phyloP scores from a whole-genome alignment of 2,797 vertebrate species.

The Acridotheres tristis region DNA sequence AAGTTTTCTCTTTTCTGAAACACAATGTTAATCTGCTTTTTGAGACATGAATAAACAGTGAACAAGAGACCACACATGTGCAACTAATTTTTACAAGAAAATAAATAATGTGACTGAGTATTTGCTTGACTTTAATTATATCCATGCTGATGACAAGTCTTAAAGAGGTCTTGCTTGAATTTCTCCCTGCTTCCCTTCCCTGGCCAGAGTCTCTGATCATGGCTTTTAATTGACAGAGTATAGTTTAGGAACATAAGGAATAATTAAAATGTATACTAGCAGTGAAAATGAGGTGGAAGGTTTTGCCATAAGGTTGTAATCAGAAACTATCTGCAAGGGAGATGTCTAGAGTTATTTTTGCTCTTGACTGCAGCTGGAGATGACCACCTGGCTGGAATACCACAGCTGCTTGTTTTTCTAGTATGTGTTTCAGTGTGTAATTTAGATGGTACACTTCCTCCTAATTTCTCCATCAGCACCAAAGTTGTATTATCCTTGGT shows the following conservation, averaged over 20 bases:
- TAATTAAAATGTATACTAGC: conserved; percentile 1
- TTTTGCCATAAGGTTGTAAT: conserved; percentile 24
- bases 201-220: neutral
- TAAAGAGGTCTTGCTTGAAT: neutral
- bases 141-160: neutral
- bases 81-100: neutral
- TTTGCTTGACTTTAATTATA: neutral
- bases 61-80: neutral
- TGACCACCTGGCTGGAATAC: conserved; percentile 47
- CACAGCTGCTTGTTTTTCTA: conserved; percentile 50
- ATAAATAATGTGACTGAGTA: neutral
- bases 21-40: neutral
- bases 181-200: neutral
- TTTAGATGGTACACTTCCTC: conserved; percentile 13
- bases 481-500: neutral
- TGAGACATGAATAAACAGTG: neutral
- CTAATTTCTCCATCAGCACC: conserved; percentile 2
- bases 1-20: neutral
- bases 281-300: neutral
- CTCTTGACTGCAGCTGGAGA: conserved; percentile 33
- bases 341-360: neutral
- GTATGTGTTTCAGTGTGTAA: neutral
- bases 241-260: conserved; percentile 7
- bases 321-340: conserved; percentile 17
- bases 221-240: neutral